A percentile compares a stretch with the other conserved stretches of the same genome.
These are phyloP conservation scores for Triplophysa bombifrons DNA, from an alignment of 2,797 vertebrate genomes.

Conservation along the genomic window DNA sequence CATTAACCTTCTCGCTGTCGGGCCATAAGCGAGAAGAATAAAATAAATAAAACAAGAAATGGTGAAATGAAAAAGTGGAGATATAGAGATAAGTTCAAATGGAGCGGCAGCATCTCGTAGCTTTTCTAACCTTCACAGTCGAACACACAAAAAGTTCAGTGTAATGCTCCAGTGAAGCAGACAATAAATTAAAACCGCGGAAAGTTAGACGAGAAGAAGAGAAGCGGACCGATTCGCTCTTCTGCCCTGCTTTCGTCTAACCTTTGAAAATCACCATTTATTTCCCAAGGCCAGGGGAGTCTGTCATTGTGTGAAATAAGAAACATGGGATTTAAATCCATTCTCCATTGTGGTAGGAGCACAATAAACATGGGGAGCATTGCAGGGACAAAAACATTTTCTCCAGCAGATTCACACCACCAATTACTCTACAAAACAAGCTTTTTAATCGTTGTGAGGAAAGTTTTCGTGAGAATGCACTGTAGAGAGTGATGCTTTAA, in stretches of 20 bases:
- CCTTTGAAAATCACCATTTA: constrained; percentile 49
- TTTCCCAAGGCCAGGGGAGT: constrained; percentile 28
- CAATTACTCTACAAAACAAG: not conserved
- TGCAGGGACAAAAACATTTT: constrained; percentile 14
- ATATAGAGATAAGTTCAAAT: constrained; percentile 32
- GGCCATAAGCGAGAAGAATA: constrained; percentile 13
- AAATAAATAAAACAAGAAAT: not conserved
- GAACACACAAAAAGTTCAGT: constrained; percentile 26
- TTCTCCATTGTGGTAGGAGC: constrained; percentile 58
- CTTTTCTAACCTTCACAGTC: constrained; percentile 43
- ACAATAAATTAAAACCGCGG: constrained; percentile 29
- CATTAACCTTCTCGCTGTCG: constrained; percentile 38
- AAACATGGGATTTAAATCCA: constrained; percentile 65
- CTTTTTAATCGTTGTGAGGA: not conserved
- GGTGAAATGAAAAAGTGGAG: not conserved
- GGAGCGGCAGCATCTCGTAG: constrained; percentile 24
- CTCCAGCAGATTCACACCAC: constrained; percentile 8
- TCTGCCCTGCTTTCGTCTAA: constrained; percentile 13
- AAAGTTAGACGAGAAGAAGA: constrained; percentile 10
- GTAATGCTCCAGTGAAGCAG: constrained; percentile 33
- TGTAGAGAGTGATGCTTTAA: not conserved
- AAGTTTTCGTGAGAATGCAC: not conserved
- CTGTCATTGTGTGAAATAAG: constrained; percentile 61
- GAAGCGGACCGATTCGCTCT: constrained; percentile 11
- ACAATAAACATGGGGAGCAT: not conserved